phyloP scores from a whole-genome alignment of 2,797 vertebrate species.

The Knipowitschia caucasica region DNA sequence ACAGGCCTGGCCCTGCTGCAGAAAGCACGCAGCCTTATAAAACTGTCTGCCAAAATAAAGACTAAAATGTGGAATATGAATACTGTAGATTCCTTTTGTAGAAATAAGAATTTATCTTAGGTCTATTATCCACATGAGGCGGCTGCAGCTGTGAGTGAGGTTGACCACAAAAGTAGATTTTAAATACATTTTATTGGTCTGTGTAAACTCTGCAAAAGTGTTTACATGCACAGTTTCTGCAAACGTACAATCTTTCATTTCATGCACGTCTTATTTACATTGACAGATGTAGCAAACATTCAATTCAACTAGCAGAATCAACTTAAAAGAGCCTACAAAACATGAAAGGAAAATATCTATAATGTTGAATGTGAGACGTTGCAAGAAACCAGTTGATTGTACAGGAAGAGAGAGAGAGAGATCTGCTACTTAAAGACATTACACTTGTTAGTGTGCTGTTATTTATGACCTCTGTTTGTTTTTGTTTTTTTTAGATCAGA shows the following conservation, averaged over 20 bases:
- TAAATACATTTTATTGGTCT: constrained; percentile 73
- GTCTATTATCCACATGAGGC: not conserved
- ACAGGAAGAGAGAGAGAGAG: constrained; percentile 22
- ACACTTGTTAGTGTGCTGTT: constrained; percentile 38
- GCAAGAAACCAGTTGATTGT: constrained; percentile 31
- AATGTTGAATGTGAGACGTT: constrained; percentile 26
- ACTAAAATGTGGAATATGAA: no score
- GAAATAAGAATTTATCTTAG: no score
- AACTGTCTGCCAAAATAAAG: no score
- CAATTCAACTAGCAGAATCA: constrained; percentile 61
- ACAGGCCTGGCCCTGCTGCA: no score
- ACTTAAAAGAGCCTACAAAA: constrained; percentile 42
- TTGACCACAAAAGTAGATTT: constrained; percentile 23
- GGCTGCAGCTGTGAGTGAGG: not conserved
- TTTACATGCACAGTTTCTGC: constrained; percentile 86
- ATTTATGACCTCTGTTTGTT: constrained; percentile 32
- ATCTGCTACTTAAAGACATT: constrained; percentile 43
- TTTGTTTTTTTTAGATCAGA: constrained; percentile 43
- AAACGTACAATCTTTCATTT: constrained; percentile 78
- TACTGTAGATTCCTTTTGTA: no score
- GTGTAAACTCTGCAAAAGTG: constrained; percentile 82
- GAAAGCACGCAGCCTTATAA: no score
- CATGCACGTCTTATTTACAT: constrained; percentile 89
- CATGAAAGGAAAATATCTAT: constrained; percentile 26
- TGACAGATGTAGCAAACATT: constrained; percentile 67